Percentiles rank a stretch among this genome's conserved stretches.
phyloP scores from a whole-genome alignment of 1,140 invertebrate genomes.

The Tachypleus tridentatus region DNA sequence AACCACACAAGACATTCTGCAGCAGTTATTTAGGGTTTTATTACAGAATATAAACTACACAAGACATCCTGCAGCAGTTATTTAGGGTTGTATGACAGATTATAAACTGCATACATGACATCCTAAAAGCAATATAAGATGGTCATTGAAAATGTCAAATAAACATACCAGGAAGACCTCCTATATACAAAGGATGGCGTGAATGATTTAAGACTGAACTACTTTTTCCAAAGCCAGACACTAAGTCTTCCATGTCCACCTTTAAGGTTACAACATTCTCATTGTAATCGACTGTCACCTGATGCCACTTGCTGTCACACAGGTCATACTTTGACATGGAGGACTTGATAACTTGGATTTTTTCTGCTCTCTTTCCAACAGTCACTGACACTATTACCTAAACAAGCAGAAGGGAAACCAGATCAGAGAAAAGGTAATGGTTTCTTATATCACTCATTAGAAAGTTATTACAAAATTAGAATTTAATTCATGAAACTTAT shows the following conservation, averaged over 20 bases:
- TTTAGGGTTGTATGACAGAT: not conserved
- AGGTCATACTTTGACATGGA: slow-evolving; percentile 49
- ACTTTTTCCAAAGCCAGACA: slow-evolving; percentile 29
- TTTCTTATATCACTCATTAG: too few relatives aligned
- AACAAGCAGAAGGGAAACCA: slow-evolving; percentile 19
- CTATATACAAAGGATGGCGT: slow-evolving; percentile 55
- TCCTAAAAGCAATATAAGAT: not conserved
- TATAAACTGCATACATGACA: not conserved
- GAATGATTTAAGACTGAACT: slow-evolving; percentile 32
- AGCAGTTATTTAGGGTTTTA: not conserved
- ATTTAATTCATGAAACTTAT: not conserved
- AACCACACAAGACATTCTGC: not conserved
- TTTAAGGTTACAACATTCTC: slow-evolving; percentile 49
- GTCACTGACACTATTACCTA: slow-evolving; percentile 55
- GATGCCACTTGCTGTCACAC: slow-evolving; percentile 81
- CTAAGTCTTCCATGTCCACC: slow-evolving; percentile 50
- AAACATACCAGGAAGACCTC: slow-evolving; percentile 62
- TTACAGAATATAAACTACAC: not conserved
- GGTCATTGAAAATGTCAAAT: not conserved
- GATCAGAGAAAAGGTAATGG: slow-evolving; percentile 6
- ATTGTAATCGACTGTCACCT: slow-evolving; percentile 53
- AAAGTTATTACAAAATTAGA: not conserved
- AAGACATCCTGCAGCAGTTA: not conserved
- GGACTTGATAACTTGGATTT: slow-evolving; percentile 43
- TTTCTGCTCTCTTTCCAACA: slow-evolving; percentile 45